A percentile compares a stretch with the other conserved stretches of the same genome.
Conservation (phyloP, 1,140 invertebrate species). For the Habropoda laboriosa region DNA sequence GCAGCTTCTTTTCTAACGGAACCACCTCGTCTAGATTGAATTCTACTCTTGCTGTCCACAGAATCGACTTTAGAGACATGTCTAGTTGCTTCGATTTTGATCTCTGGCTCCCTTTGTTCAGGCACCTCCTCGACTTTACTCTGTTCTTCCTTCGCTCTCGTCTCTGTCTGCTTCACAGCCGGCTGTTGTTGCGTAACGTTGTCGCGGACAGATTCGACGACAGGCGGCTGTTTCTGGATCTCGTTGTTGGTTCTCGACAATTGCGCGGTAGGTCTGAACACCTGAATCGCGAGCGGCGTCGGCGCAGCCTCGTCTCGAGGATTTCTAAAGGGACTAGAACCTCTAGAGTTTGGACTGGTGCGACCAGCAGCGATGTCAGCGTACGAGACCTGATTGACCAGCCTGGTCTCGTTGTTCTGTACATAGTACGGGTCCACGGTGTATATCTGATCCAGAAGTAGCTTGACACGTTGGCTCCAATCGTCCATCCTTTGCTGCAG, state of each 20-base stretch:
- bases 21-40: neutral
- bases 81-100: neutral
- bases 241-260: neutral
- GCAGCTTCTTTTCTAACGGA: neutral
- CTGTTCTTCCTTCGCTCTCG: neutral
- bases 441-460: constrained; percentile 86
- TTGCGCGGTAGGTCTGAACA: constrained; percentile 24
- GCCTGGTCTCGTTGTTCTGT: constrained; percentile 75
- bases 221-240: neutral
- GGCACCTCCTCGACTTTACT: constrained; percentile 34
- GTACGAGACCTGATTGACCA: constrained; percentile 81
- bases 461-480: constrained; percentile 85
- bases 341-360: constrained; percentile 78
- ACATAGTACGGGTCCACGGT: constrained; percentile 88
- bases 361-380: constrained; percentile 83
- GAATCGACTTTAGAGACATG: constrained; percentile 25
- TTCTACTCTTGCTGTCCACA: neutral
- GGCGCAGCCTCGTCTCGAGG: constrained; percentile 68
- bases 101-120: constrained; percentile 26
- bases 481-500: constrained; percentile 85
- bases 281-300: constrained; percentile 55
- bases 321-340: constrained; percentile 72
- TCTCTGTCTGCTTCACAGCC: neutral
- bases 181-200: neutral
- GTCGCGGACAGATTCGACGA: neutral